Evolutionary conservation across 2,797 vertebrate genomes (phyloP), one percentile per base, ranked within the genome.

Genomic region (Denticeps clupeoides): DNA sequence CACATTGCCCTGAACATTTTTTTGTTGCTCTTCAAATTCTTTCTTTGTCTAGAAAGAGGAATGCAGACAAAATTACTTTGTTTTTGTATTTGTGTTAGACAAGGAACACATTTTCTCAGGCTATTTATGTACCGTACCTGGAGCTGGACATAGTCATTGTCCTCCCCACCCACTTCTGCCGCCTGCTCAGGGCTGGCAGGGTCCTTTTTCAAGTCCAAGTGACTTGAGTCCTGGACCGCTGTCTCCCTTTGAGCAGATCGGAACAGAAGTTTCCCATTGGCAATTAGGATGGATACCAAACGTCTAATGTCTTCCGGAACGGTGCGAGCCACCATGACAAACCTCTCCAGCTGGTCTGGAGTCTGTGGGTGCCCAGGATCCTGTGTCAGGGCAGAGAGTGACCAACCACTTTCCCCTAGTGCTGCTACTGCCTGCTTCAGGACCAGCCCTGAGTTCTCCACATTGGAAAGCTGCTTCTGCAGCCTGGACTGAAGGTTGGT

Each of bases 201-300:
- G 41, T 9, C 51, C 49, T 53, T 59, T 45, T 51, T 70, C 5
- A 9, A 55, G 7, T 70, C 60, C 12, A 43, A 26, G 33, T 24
- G 60, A 63, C 15, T 57, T 26, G 29, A 54, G 49, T 1, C 40
- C 63, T 50, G 70, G 55, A 41, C 12, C 6, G 43, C 71, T 23
- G 44, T 25, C 27, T 75, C 73, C 63, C 68, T 78, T 38, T 56
- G 65, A 11, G 62, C 13, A 16, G 42, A 41, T 61, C 64, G 87
- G 72, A 97, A 98, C 35, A 98, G 83, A 45, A 98, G 89, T 64
- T 82, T 93, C 33, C 86, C 83, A 0, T 98, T 98, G 43, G 91
- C 93, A 5, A 90, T 90, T 64, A 95, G 65, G 25, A 97, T 97
- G 35, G 93, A 93, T 5, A 89, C 81, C 26, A 98, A 84, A 41